Conservation (phyloP, 2,797 vertebrate species). For the Hylomyscus alleni region DNA sequence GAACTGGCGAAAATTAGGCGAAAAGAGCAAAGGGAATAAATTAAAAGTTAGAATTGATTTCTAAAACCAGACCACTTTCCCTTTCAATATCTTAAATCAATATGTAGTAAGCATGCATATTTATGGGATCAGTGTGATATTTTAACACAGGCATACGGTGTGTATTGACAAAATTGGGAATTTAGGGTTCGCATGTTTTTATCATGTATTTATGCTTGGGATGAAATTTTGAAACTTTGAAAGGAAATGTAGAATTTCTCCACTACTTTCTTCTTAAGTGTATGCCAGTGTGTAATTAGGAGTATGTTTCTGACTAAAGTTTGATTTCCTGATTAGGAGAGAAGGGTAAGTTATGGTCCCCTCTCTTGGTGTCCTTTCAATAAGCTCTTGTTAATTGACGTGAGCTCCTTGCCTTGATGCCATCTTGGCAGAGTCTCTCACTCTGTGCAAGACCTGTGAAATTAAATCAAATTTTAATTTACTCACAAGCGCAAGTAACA, state of each 20-base stretch:
- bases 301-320: neutral
- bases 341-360: neutral
- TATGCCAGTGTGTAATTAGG: neutral
- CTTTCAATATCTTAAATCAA: neutral
- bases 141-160: neutral
- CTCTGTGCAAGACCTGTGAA: constrained; percentile 60
- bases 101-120: neutral
- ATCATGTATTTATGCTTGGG: neutral
- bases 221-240: constrained; percentile 9
- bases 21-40: neutral
- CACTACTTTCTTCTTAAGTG: neutral
- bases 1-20: neutral
- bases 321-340: constrained; percentile 45
- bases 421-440: neutral
- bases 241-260: neutral
- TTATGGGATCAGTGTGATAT: neutral
- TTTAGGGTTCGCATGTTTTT: neutral
- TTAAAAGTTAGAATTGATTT: constrained; percentile 44
- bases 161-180: neutral
- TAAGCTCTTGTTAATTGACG: constrained; percentile 48
- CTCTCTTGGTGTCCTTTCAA: constrained; percentile 22
- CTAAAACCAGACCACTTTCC: neutral
- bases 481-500: constrained; percentile 21
- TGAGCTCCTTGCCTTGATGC: constrained; percentile 14
- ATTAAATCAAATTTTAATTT: constrained; percentile 72